phyloP scores from a whole-genome alignment of 2,113 vertebrate genomes.

The Myrmecobius fasciatus region DNA sequence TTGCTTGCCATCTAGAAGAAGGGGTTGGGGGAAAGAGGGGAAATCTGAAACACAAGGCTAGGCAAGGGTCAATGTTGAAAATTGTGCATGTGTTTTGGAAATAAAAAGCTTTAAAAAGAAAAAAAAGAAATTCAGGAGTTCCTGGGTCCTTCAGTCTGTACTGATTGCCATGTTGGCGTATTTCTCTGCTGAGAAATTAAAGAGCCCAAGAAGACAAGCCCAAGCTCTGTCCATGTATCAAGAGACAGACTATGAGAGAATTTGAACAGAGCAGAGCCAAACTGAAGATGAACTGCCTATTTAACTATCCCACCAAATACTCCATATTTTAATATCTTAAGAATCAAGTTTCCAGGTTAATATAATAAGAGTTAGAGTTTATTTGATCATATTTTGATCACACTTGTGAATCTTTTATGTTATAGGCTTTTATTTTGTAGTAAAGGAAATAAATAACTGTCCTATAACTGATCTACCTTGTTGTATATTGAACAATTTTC shows the following conservation, averaged over 20 bases:
- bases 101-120: too few species aligned
- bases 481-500: background rate
- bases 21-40: too few species aligned
- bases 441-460: background rate
- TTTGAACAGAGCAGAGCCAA: background rate
- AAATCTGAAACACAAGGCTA: too few species aligned
- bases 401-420: background rate
- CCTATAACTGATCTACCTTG: background rate
- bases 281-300: background rate
- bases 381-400: background rate
- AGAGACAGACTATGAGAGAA: background rate
- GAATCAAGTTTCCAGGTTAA: background rate
- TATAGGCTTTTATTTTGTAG: background rate
- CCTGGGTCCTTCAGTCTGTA: too few species aligned
- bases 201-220: too few species aligned
- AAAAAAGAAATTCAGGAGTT: too few species aligned
- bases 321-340: background rate
- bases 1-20: too few species aligned
- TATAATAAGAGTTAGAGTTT: background rate
- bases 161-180: too few species aligned
- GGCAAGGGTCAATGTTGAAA: too few species aligned
- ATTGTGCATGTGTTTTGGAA: too few species aligned
- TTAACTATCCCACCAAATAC: background rate
- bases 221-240: background rate
- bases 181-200: too few species aligned